Base-by-base conservation (phyloP, 2,888 invertebrate genomes). In the Agriotes lineatus region DNA sequence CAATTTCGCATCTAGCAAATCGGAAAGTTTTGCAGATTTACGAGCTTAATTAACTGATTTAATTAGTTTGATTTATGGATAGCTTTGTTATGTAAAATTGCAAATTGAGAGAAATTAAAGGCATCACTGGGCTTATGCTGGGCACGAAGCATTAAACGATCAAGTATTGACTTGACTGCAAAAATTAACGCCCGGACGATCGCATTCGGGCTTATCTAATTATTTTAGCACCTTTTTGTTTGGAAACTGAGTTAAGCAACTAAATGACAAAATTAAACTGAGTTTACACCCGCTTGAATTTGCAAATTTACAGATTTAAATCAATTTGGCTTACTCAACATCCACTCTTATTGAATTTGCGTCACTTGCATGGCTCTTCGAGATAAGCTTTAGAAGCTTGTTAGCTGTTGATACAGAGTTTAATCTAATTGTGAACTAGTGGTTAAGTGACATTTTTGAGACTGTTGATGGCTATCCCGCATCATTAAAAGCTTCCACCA, bases 251-350 rank as follows among this genome's bases (percentile, higher is more conserved):
- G 30, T 52, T 52, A 33, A 14, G 52, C 33, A 30, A 52, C 33
- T 35, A 52, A 33, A 52, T n/a, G 30, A 33, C 10, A 14, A 52
- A 52, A 52, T 33, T 52, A 52, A 52, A 52, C 33, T 33, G 33
- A 52, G 52, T 52, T 52, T 52, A 18, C 33, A 33, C 33, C 33
- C 33, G 30, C 33, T 16, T 33, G 33, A 52, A 2, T 52, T 52
- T 52, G 18, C 9, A 52, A 52, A 52, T 52, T 52, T 52, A 18
- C 30, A 52, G 52, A 52, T 52, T 52, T 25, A 48, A 48, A 48
- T 48, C 48, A 48, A 48, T 48, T 48, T 48, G 22, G 22, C 48
- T 19, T 48, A 45, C 48, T 48, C 48, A 22, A 22, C 25, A 48
- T 19, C 22, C 25, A 48, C 48, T 48, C 48, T 48, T 48, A 48